phyloP scores from a whole-genome alignment of 2,113 vertebrate genomes.

The Copsychus sechellarum region DNA sequence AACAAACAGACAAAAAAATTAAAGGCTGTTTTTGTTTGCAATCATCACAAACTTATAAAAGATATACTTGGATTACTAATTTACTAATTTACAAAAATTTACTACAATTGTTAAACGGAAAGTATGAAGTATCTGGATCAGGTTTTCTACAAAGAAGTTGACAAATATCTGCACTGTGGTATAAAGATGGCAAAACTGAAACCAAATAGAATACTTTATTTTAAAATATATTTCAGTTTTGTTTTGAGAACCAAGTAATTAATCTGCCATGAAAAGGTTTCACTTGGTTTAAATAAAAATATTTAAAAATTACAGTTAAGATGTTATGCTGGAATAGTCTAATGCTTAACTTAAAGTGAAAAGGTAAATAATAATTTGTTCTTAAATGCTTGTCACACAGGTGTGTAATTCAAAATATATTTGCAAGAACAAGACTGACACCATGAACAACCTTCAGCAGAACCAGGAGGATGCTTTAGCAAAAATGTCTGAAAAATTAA shows the following conservation, averaged over 20 bases:
- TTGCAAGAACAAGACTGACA: slow-evolving; percentile 78
- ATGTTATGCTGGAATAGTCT: background rate
- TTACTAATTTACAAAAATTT: background rate
- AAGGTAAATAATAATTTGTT: background rate
- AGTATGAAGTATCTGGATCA: background rate
- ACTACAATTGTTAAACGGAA: background rate
- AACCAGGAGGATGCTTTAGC: slow-evolving; percentile 77
- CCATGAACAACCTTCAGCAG: slow-evolving; percentile 77
- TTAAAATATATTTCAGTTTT: no score
- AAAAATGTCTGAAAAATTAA: slow-evolving; percentile 80
- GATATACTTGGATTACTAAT: background rate
- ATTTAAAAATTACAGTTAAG: background rate
- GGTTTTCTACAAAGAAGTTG: background rate
- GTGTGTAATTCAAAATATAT: slow-evolving; percentile 67
- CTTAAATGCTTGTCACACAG: background rate
- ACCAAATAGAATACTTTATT: no score
- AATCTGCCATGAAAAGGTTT: background rate
- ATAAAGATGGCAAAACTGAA: no score
- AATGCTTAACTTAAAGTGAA: background rate
- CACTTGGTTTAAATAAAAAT: background rate
- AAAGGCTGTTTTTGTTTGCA: background rate
- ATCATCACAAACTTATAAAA: background rate
- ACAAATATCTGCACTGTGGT: background rate
- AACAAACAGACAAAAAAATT: background rate
- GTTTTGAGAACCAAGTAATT: background rate